Conservation (phyloP, 1,140 invertebrate species). For the Drosophila athabasca region DNA sequence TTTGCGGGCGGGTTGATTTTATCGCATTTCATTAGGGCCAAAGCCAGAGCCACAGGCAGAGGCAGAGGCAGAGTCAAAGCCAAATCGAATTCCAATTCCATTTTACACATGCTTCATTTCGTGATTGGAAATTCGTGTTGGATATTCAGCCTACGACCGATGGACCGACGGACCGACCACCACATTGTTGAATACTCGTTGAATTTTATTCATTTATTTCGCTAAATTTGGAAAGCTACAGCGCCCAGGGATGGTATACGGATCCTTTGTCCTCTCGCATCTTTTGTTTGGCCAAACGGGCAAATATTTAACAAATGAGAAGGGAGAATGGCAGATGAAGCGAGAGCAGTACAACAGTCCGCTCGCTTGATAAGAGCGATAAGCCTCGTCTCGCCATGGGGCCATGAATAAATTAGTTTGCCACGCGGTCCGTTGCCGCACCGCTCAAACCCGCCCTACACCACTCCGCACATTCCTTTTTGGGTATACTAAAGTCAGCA, state of each 20-base stretch:
- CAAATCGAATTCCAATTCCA: constrained; percentile 45
- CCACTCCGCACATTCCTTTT: too few species aligned
- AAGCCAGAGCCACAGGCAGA: constrained; percentile 6
- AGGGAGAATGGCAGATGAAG: not conserved
- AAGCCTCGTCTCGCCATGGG: constrained; percentile 38
- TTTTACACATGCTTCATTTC: constrained; percentile 65
- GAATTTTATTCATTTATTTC: constrained; percentile 64
- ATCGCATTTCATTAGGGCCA: constrained; percentile 71
- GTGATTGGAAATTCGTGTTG: constrained; percentile 32
- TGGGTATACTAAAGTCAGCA: too few species aligned
- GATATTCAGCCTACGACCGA: not conserved
- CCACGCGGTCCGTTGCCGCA: too few species aligned
- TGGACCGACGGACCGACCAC: not conserved
- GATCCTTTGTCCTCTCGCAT: constrained; percentile 23
- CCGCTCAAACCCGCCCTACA: too few species aligned
- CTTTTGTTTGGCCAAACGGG: constrained; percentile 36
- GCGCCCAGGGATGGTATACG: too few species aligned
- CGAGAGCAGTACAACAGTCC: not conserved
- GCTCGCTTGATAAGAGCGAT: constrained; percentile 37
- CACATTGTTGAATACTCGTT: not conserved
- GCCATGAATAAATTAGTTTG: constrained; percentile 48
- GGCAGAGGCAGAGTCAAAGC: not conserved
- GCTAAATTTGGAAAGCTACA: too few species aligned
- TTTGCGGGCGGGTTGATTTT: constrained; percentile 43
- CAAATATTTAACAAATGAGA: constrained; percentile 60